phyloP scores from a whole-genome alignment of 2,113 vertebrate genomes.

The Phyllostomus discolor region DNA sequence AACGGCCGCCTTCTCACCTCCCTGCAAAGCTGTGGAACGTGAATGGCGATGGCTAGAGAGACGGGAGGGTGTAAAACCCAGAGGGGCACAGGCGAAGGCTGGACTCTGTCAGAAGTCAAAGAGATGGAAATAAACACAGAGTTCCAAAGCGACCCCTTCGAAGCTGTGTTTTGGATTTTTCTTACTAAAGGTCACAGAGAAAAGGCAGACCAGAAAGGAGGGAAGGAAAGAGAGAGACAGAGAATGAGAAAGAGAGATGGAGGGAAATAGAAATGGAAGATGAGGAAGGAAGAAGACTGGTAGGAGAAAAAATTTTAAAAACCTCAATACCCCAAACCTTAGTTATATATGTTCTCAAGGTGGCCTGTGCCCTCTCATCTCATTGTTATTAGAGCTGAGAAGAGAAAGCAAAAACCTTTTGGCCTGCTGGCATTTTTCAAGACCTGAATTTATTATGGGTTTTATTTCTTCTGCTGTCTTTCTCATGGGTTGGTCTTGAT shows the following conservation, averaged over 20 bases:
- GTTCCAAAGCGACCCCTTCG: neutral
- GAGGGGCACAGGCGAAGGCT: neutral
- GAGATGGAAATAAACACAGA: neutral
- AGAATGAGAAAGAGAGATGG: neutral
- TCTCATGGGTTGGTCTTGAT: neutral
- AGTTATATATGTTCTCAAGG: neutral
- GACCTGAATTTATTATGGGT: neutral
- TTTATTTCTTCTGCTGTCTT: neutral
- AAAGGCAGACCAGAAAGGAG: neutral
- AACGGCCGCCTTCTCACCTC: neutral
- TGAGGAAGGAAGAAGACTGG: neutral
- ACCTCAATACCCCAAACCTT: neutral
- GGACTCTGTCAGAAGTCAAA: neutral
- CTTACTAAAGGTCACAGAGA: neutral
- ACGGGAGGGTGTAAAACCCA: neutral
- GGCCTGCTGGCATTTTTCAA: neutral
- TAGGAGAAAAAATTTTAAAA: neutral
- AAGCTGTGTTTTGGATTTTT: conserved; percentile 1
- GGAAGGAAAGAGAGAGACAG: neutral
- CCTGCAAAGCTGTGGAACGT: neutral
- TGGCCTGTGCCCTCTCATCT: neutral
- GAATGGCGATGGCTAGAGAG: neutral
- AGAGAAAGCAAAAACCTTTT: neutral
- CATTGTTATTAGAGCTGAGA: neutral
- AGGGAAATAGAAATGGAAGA: neutral